Evolutionary conservation across 2,113 vertebrate genomes (phyloP).

Genomic region (Rostratula benghalensis): DNA sequence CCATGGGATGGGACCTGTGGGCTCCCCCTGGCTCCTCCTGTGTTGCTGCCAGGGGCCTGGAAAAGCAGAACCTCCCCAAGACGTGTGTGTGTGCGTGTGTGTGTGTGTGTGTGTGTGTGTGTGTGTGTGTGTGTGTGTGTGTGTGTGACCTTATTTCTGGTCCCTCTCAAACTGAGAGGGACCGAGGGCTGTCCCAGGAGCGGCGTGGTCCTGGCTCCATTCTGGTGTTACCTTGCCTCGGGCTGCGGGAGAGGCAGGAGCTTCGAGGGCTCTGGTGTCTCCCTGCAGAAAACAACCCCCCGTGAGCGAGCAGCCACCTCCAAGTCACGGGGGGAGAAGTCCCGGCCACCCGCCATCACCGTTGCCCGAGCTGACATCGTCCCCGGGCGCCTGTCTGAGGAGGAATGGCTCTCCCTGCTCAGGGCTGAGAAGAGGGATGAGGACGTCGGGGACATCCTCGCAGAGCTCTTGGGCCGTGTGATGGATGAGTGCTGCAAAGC

Average conservation of each 20-base stretch:
- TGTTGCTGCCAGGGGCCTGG: neutral
- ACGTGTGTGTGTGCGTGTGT: too few relatives aligned
- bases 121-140: fast-evolving
- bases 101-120: too few relatives aligned
- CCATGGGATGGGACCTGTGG: too few relatives aligned
- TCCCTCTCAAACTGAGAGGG: neutral
- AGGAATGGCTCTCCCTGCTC: constrained; percentile 72
- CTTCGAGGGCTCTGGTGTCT: neutral
- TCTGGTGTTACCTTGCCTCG: neutral
- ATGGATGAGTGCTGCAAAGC: constrained; percentile 65
- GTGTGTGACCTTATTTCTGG: neutral
- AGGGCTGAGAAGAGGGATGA: constrained; percentile 73
- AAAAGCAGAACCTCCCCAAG: too few relatives aligned
- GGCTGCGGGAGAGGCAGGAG: neutral
- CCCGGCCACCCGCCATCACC: neutral
- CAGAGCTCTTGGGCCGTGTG: constrained; percentile 68
- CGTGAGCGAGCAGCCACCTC: constrained; percentile 61
- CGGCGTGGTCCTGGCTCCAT: neutral
- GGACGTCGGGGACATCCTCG: constrained; percentile 69
- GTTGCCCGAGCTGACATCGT: constrained; percentile 44
- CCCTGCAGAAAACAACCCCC: constrained; percentile 37
- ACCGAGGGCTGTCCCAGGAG: neutral
- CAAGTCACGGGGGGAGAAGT: constrained; percentile 70
- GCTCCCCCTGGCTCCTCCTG: neutral
- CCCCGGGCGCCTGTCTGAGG: constrained; percentile 56